phyloP scores from a whole-genome alignment of 2,113 vertebrate species.

The Callocephalon fimbriatum region DNA sequence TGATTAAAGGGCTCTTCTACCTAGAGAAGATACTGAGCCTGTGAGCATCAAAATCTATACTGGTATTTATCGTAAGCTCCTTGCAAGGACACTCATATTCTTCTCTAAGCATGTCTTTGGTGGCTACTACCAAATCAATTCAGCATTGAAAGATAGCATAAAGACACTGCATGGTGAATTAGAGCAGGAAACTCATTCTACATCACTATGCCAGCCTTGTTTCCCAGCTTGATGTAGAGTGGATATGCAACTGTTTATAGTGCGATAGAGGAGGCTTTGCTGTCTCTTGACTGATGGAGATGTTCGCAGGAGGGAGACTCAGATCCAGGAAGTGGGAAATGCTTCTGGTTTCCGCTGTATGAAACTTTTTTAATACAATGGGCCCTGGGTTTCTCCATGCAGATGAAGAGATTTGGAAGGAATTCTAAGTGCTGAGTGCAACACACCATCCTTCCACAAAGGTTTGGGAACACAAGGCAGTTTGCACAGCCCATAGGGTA shows the following conservation, averaged over 20 bases:
- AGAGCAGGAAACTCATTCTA: neutral
- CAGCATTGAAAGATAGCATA: neutral
- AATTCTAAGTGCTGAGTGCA: neutral
- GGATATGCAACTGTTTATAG: neutral
- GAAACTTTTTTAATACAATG: neutral
- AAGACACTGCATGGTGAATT: neutral
- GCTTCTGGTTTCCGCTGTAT: neutral
- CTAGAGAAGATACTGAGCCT: neutral
- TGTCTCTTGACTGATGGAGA: neutral
- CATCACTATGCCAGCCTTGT: rapidly evolving
- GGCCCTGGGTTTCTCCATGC: neutral
- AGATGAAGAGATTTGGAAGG: neutral
- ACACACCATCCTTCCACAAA: neutral
- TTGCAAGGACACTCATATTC: neutral
- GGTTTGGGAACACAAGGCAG: neutral
- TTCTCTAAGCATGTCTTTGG: neutral
- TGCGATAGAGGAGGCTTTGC: neutral
- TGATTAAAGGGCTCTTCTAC: neutral
- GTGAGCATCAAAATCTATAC: neutral
- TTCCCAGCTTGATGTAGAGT: rapidly evolving
- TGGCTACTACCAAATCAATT: neutral
- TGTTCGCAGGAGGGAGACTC: neutral
- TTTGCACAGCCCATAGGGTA: neutral
- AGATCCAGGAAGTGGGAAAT: neutral
- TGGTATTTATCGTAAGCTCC: neutral